These are phyloP conservation scores for Chymomyza caudatula DNA, from an alignment of 2,888 invertebrate species.

Conservation along the genomic window DNA sequence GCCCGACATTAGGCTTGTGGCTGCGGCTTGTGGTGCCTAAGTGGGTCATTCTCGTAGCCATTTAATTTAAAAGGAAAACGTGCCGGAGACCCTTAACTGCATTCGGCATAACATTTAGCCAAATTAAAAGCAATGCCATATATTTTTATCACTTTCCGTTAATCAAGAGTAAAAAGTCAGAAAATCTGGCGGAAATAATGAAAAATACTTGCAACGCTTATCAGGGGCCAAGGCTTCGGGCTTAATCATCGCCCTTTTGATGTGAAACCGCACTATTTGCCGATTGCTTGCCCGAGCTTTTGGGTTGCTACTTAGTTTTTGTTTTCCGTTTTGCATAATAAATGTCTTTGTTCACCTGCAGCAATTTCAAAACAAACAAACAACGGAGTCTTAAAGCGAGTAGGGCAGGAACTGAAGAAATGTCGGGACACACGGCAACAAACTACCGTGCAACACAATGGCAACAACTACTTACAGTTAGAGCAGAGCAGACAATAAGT, in stretches of 20 bases:
- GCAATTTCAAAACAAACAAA: slow-evolving; percentile 6
- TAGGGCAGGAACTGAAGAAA: slow-evolving; percentile 22
- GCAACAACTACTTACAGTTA: slow-evolving; percentile 5
- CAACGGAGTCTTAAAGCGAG: neutral
- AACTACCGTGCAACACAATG: slow-evolving; percentile 31
- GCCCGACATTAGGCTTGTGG: neutral
- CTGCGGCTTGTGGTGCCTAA: neutral
- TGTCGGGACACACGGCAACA: slow-evolving; percentile 36
- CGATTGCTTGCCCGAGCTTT: slow-evolving; percentile 15
- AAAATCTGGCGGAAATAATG: slow-evolving; percentile 46
- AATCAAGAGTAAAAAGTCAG: slow-evolving; percentile 42
- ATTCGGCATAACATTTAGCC: slow-evolving; percentile 15
- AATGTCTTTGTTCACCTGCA: slow-evolving; percentile 12
- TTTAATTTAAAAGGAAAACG: slow-evolving; percentile 30
- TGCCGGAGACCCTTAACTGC: slow-evolving; percentile 8
- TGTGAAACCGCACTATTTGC: slow-evolving; percentile 32
- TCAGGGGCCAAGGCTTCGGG: slow-evolving; percentile 8
- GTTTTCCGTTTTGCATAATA: slow-evolving; percentile 63
- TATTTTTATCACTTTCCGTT: slow-evolving; percentile 39
- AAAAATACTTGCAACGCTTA: slow-evolving; percentile 39
- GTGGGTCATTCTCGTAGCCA: neutral
- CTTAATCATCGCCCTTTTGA: slow-evolving; percentile 28
- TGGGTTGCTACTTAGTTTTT: slow-evolving; percentile 42
- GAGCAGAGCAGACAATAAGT: slow-evolving; percentile 31
- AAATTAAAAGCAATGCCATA: slow-evolving; percentile 24